Conservation (phyloP, 2,888 invertebrate species). For the Epirrita christyi region DNA sequence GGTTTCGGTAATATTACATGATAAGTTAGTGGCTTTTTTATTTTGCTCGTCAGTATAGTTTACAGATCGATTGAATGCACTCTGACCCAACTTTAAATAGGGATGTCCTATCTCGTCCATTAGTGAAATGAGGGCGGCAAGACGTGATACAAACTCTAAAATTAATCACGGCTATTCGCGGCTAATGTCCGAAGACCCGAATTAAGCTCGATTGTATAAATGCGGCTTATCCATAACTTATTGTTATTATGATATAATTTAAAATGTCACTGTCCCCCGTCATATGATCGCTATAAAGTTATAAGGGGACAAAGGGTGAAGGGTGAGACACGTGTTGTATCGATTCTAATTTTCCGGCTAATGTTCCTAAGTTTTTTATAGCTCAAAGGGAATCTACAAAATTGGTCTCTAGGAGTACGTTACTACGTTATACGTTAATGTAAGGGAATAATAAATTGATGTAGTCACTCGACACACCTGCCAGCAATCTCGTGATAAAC, state of each 20-base stretch:
- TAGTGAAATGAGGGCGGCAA: slow-evolving; percentile 69
- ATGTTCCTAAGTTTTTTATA: slow-evolving; percentile 44
- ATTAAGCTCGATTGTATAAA: slow-evolving; percentile 66
- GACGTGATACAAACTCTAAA: slow-evolving; percentile 55
- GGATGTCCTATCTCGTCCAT: slow-evolving; percentile 59
- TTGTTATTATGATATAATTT: slow-evolving; percentile 70
- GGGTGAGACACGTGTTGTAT: slow-evolving; percentile 69
- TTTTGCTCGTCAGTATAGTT: too few species aligned
- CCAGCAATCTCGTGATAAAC: background rate
- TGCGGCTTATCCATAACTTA: slow-evolving; percentile 34
- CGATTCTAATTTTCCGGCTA: slow-evolving; percentile 51
- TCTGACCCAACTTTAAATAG: slow-evolving; percentile 55
- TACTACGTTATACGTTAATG: too few species aligned
- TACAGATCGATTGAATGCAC: slow-evolving; percentile 17
- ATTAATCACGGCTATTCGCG: slow-evolving; percentile 57
- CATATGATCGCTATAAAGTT: slow-evolving; percentile 58
- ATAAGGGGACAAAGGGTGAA: slow-evolving; percentile 72
- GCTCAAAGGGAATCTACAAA: slow-evolving; percentile 19
- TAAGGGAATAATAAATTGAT: slow-evolving; percentile 36
- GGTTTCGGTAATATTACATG: too few species aligned
- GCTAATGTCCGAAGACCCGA: slow-evolving; percentile 53
- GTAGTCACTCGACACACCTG: slow-evolving; percentile 26
- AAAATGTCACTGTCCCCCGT: slow-evolving; percentile 70
- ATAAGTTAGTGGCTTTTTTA: too few species aligned
- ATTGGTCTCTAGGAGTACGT: slow-evolving; percentile 33